These are phyloP conservation scores for Syngnathus rostellatus DNA, from an alignment of 2,797 vertebrate genomes.

Conservation along the genomic window DNA sequence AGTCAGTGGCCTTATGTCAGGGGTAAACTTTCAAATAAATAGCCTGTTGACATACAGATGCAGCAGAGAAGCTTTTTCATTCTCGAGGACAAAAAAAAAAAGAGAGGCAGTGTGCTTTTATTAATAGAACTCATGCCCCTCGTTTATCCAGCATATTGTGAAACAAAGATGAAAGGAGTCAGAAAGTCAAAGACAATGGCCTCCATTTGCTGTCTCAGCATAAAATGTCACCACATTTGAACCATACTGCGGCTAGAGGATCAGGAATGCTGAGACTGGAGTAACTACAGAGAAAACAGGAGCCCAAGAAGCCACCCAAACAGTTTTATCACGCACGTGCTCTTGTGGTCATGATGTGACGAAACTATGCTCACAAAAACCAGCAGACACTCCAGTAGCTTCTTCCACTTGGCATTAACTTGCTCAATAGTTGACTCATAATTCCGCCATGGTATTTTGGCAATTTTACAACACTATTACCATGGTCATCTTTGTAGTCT, in stretches of 20 bases:
- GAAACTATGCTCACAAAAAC: neutral
- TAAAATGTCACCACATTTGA: constrained; percentile 8
- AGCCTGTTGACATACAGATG: neutral
- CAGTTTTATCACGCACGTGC: neutral
- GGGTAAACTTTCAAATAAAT: neutral
- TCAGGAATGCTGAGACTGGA: constrained; percentile 19
- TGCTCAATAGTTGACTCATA: too few species aligned
- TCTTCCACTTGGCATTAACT: too few species aligned
- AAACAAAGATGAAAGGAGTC: constrained; percentile 37
- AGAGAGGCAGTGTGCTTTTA: constrained; percentile 12
- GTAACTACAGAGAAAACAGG: neutral
- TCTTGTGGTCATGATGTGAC: constrained; percentile 13
- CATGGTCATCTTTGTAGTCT: too few species aligned
- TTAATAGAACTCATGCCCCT: constrained; percentile 23
- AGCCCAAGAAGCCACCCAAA: constrained; percentile 2
- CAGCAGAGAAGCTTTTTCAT: constrained; percentile 6
- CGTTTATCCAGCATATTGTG: constrained; percentile 20
- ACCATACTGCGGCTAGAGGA: constrained; percentile 25
- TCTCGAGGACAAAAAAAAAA: constrained; percentile 31
- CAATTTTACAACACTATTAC: too few species aligned
- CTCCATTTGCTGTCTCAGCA: constrained; percentile 41
- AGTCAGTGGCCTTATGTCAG: neutral
- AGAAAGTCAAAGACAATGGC: constrained; percentile 25
- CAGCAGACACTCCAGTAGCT: too few species aligned
- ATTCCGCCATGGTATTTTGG: too few species aligned